These are phyloP conservation scores for Hiodon tergisus DNA, from an alignment of 2,113 vertebrate genomes.

Conservation along the genomic window DNA sequence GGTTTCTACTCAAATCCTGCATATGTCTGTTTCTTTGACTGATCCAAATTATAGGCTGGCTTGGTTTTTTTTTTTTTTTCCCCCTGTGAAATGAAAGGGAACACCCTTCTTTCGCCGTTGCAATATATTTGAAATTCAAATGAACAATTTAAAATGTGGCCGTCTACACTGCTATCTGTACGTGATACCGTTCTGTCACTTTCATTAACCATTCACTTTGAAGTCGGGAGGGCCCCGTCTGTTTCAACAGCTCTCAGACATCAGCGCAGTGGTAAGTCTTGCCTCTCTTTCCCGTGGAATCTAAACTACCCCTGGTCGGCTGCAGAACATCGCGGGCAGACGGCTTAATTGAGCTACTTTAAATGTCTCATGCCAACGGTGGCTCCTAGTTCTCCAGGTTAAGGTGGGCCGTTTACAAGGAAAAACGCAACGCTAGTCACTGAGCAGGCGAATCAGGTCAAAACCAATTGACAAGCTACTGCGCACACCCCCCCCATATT, in stretches of 20 bases:
- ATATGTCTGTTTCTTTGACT: neutral
- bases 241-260: conserved; percentile 2
- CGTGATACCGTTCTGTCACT: conserved; percentile 18
- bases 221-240: conserved; percentile 15
- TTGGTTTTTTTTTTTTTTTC: neutral
- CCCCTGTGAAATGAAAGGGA: conserved; percentile 10
- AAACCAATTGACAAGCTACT: no score
- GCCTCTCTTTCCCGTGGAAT: neutral
- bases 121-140: conserved; percentile 27
- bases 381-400: no score
- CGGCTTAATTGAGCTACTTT: no score
- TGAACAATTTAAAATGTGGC: conserved; percentile 21
- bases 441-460: no score
- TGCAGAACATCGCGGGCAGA: no score
- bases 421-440: no score
- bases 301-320: neutral
- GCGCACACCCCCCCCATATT: no score
- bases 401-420: no score
- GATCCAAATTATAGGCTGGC: neutral
- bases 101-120: conserved; percentile 11
- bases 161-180: conserved; percentile 22
- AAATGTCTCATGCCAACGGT: no score
- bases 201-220: conserved; percentile 16
- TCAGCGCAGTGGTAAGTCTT: neutral
- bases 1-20: neutral